Conservation (phyloP, 2,888 invertebrate species). For the Cerceris ruficornis region DNA sequence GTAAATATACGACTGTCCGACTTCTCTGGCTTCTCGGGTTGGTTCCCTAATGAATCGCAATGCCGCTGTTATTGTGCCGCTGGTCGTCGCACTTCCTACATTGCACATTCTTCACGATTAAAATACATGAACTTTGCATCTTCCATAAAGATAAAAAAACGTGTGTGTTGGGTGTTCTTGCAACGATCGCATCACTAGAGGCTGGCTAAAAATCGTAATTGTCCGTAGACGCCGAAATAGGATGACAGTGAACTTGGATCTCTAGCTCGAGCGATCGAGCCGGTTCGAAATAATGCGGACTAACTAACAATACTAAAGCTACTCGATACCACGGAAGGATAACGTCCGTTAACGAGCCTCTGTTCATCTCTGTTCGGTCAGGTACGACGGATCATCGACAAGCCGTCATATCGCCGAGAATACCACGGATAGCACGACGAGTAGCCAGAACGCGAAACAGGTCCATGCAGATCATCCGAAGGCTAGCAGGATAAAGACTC, state of each 20-base stretch:
- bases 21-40: constrained; percentile 16
- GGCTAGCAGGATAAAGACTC: constrained; percentile 74
- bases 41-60: constrained; percentile 8
- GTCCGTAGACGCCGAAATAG: constrained; percentile 32
- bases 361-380: constrained; percentile 68
- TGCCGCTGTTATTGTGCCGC: constrained; percentile 20
- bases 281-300: constrained; percentile 14
- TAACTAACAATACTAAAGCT: no score
- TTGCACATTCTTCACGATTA: constrained; percentile 22
- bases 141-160: no score
- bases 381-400: constrained; percentile 78
- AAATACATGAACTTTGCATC: background rate
- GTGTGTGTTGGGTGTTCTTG: no score
- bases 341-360: constrained; percentile 27
- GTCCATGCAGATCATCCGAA: constrained; percentile 69
- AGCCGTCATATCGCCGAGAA: constrained; percentile 74
- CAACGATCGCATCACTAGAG: no score
- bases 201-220: background rate
- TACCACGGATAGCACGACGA: constrained; percentile 68
- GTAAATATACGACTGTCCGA: background rate
- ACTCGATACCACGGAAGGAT: no score
- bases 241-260: constrained; percentile 58
- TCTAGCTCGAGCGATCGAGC: constrained; percentile 59
- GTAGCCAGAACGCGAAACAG: constrained; percentile 69
- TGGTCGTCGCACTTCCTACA: constrained; percentile 29